Conservation (phyloP, 2,888 invertebrate genomes). For the Caenorhabditis sp. region DNA sequence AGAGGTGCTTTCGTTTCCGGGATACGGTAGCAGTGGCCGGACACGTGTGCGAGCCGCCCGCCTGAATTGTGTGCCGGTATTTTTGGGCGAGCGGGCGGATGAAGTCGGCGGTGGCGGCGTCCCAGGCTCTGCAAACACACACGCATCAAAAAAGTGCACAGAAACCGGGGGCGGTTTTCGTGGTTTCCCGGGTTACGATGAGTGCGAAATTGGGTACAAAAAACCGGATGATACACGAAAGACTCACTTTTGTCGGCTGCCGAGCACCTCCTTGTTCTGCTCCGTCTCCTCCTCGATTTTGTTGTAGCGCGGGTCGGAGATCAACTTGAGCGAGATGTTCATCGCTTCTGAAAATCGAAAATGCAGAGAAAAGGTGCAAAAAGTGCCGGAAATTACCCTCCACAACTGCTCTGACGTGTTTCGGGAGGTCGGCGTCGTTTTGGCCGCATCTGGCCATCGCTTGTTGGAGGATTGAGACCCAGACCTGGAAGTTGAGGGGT, state of each 20-base stretch:
- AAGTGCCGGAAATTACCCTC: constrained; percentile 64
- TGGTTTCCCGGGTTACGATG: not conserved
- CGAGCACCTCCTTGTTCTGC: constrained; percentile 62
- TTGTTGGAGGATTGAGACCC: constrained; percentile 74
- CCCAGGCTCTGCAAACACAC: constrained; percentile 65
- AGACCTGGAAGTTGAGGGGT: constrained; percentile 47
- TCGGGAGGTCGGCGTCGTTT: constrained; percentile 66
- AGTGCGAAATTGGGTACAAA: not conserved
- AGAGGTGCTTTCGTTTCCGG: constrained; percentile 24
- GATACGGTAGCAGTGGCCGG: constrained; percentile 40
- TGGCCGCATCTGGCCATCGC: constrained; percentile 72
- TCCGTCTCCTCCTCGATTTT: constrained; percentile 76
- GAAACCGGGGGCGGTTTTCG: not conserved
- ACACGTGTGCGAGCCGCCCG: constrained; percentile 49
- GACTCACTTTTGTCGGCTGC: constrained; percentile 57
- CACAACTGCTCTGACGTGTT: constrained; percentile 72
- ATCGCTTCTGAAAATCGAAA: constrained; percentile 73
- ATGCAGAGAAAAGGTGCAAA: not conserved
- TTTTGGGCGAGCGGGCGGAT: constrained; percentile 64
- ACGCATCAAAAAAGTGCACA: not conserved
- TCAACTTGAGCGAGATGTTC: constrained; percentile 75
- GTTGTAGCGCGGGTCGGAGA: constrained; percentile 76
- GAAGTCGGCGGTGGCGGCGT: constrained; percentile 60
- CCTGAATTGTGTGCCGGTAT: constrained; percentile 55
- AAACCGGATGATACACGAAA: no score